A percentile compares a stretch with the other conserved stretches of the same genome.
Conservation (phyloP, 2,797 vertebrate genomes). For the Hyperoplus immaculatus region DNA sequence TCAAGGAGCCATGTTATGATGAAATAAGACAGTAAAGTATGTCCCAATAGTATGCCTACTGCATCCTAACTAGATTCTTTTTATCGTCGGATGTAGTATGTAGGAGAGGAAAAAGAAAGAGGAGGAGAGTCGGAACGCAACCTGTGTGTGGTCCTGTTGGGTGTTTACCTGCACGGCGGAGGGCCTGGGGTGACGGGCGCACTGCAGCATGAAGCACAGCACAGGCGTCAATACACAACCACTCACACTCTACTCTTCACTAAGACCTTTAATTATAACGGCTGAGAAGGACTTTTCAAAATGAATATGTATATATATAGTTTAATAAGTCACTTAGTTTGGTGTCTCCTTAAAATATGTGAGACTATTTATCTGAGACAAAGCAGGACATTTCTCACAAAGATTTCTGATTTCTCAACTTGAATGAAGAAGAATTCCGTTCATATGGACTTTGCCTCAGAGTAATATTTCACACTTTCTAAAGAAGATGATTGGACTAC, state of each 20-base stretch:
- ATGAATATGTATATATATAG: neutral
- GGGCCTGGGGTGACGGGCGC: constrained; percentile 74
- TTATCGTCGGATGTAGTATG: too few species aligned
- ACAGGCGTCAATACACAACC: constrained; percentile 60
- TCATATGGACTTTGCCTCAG: too few species aligned
- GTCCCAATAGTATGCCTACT: too few species aligned
- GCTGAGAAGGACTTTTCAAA: neutral
- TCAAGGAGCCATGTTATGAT: too few species aligned
- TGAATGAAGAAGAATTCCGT: too few species aligned
- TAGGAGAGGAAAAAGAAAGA: too few species aligned
- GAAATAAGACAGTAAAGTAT: too few species aligned
- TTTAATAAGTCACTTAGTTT: constrained; percentile 1
- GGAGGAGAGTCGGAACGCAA: too few species aligned
- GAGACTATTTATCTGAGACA: neutral
- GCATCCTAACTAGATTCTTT: too few species aligned
- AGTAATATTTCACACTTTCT: neutral
- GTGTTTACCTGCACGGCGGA: constrained; percentile 85
- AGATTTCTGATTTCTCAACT: neutral
- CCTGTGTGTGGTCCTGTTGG: too few species aligned
- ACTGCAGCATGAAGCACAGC: constrained; percentile 78
- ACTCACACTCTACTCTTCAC: neutral
- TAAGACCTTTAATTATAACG: neutral
- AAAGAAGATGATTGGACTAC: neutral
- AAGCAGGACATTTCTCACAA: neutral
- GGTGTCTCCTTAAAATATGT: neutral